phyloP scores from a whole-genome alignment of 23 tunicate genomes.

The Clavelina lepadiformis region DNA sequence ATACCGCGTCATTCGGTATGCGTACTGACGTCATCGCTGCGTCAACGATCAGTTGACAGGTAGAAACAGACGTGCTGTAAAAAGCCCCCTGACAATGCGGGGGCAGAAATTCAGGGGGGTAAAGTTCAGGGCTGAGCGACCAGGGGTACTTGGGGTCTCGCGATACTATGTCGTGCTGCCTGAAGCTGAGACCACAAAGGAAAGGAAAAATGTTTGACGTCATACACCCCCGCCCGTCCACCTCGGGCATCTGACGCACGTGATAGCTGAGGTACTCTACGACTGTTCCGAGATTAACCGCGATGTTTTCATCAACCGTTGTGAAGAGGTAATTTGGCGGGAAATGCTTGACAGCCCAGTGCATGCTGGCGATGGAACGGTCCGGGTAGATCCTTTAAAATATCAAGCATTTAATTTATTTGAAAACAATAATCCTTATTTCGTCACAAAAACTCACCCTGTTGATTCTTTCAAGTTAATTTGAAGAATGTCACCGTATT shows the following conservation, averaged over 20 bases:
- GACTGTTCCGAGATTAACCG: background rate
- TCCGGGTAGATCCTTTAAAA: slow-evolving; percentile 12
- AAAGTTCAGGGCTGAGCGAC: slow-evolving; percentile 2
- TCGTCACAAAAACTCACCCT: too few relatives aligned
- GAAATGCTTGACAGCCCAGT: slow-evolving; percentile 20
- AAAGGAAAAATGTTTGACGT: slow-evolving; percentile 10
- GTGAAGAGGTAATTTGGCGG: slow-evolving; percentile 4
- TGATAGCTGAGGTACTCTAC: background rate
- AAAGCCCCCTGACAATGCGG: slow-evolving; percentile 35
- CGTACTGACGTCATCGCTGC: slow-evolving; percentile 14
- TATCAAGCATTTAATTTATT: too few relatives aligned
- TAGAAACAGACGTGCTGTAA: slow-evolving; percentile 28
- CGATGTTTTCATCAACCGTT: slow-evolving; percentile 25
- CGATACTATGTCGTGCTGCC: slow-evolving; percentile 1
- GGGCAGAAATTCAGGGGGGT: slow-evolving; percentile 26
- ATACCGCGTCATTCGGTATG: slow-evolving; percentile 24
- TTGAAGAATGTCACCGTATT: slow-evolving; percentile 25
- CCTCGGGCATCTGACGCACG: background rate
- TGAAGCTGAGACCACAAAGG: slow-evolving; percentile 18
- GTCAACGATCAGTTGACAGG: slow-evolving; percentile 12
- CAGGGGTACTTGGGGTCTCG: slow-evolving; percentile 21
- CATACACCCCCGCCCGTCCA: background rate
- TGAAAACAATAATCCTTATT: too few relatives aligned
- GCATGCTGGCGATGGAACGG: slow-evolving; percentile 25
- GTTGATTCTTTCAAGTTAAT: slow-evolving; percentile 1